Conservation (phyloP, 2,113 vertebrate genomes). For the Sinocyclocheilus rhinocerous region DNA sequence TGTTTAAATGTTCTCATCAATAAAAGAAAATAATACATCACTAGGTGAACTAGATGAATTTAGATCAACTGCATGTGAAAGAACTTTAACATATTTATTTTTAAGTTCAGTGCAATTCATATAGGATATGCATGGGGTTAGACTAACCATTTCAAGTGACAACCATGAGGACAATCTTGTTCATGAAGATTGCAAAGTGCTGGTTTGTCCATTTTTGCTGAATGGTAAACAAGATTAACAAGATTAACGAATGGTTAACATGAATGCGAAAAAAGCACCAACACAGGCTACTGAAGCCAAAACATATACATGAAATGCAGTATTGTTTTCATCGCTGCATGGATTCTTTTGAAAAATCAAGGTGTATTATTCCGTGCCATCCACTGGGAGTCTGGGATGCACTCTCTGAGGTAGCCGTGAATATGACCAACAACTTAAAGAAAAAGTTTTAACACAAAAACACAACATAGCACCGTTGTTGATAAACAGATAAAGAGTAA, state of each 20-base stretch:
- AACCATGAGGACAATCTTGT: slow-evolving; percentile 28
- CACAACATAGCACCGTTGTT: slow-evolving; percentile 81
- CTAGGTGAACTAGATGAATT: not conserved
- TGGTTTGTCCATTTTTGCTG: slow-evolving; percentile 1
- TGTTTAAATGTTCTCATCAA: not conserved
- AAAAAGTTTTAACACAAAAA: slow-evolving; percentile 57
- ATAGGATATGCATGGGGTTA: slow-evolving; percentile 29
- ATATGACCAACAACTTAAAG: slow-evolving; percentile 62
- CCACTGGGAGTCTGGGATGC: slow-evolving; percentile 59
- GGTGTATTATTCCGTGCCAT: slow-evolving; percentile 50
- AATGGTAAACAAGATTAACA: too few relatives aligned
- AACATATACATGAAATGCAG: not conserved
- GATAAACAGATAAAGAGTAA: slow-evolving; percentile 59
- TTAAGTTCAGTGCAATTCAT: slow-evolving; percentile 71
- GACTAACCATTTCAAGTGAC: slow-evolving; percentile 43
- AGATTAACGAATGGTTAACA: slow-evolving; percentile 23
- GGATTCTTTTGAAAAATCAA: slow-evolving; percentile 20
- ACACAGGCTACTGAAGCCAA: not conserved
- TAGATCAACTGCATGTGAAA: not conserved
- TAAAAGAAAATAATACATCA: not conserved
- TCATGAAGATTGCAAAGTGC: slow-evolving; percentile 56
- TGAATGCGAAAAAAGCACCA: slow-evolving; percentile 52
- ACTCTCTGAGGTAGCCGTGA: slow-evolving; percentile 83
- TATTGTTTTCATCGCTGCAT: slow-evolving; percentile 3
- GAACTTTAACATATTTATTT: slow-evolving; percentile 4